Base-by-base conservation (phyloP, 2,113 vertebrate genomes). In the Morone saxatilis region DNA sequence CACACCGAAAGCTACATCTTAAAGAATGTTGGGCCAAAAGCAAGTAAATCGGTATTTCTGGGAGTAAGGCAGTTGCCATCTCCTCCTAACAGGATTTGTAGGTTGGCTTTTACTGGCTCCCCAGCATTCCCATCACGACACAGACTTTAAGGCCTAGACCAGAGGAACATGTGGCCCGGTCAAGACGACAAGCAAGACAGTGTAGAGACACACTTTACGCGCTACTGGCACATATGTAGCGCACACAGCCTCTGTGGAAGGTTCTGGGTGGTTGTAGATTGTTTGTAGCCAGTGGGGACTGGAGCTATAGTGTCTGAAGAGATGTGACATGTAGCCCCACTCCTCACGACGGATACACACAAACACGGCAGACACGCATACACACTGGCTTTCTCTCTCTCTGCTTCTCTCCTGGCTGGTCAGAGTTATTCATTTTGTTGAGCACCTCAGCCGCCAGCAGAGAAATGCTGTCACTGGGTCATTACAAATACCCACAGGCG, bases 341-440 rank as follows among this genome's bases (percentile, higher is more conserved):
- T 81, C 74, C 38, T 74, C 70, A 43, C 66, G 36, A 66, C 54
- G 5, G 75, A 87, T 61, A 78, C 83, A 68, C 85, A 88, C 83
- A 88, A 68, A 77, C 81, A 78, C 45, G 31, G 36, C 36, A 45
- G 40, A 74, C 62, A 72, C 69, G 56, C 40, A 77, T 47, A 71
- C 77, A 60, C 70, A 31, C 41, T 11, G 17, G 2, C 72, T 13
- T 61, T 50, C 36, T 62, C 72, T 71, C 72, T 71, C 78, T 69
- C 71, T 77, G 25, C 47, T 68, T 76, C 66, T 84, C 82, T 86
- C 80, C 83, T 73, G 68, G 84, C 85, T 88, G 90, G 84, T 84
- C 83, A 63, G 82, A 89, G 89, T 93, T 89, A 90, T 88, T 92
- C 89, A 89, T 93, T 93, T 92, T 22, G 76, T 82, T 82, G 91